phyloP scores from a whole-genome alignment of 2,888 invertebrate species.

The Nasonovia ribisnigri region DNA sequence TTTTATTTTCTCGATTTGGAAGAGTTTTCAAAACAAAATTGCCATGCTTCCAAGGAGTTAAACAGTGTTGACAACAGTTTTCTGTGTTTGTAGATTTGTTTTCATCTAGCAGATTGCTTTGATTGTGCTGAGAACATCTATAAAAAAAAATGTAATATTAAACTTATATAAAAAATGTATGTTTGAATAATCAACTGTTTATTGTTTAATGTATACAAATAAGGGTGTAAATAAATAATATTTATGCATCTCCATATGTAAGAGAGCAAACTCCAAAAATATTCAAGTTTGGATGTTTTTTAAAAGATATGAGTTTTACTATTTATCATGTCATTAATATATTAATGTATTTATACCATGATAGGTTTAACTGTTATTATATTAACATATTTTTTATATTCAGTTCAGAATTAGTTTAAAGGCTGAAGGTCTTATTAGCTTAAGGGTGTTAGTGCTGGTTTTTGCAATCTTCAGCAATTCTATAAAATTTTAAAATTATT shows the following conservation, averaged over 20 bases:
- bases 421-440: too few species aligned
- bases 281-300: neutral
- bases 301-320: neutral
- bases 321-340: neutral
- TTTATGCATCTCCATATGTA: neutral
- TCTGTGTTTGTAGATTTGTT: neutral
- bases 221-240: too few species aligned
- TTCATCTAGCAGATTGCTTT: neutral
- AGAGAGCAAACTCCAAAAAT: too few species aligned
- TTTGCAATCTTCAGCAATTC: too few species aligned
- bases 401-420: neutral
- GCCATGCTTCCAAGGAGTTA: conserved; percentile 32
- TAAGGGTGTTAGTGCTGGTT: too few species aligned
- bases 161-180: neutral
- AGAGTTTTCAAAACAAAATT: conserved; percentile 30
- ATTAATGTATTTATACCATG: neutral
- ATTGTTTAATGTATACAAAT: neutral
- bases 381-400: too few species aligned
- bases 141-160: neutral
- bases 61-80: conserved; percentile 27
- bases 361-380: neutral
- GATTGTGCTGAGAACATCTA: conserved; percentile 24
- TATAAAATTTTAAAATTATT: too few species aligned
- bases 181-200: neutral
- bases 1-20: conserved; percentile 22